Evolutionary conservation across 2,113 vertebrate genomes (phyloP).

Genomic region (Ceratotherium simum): DNA sequence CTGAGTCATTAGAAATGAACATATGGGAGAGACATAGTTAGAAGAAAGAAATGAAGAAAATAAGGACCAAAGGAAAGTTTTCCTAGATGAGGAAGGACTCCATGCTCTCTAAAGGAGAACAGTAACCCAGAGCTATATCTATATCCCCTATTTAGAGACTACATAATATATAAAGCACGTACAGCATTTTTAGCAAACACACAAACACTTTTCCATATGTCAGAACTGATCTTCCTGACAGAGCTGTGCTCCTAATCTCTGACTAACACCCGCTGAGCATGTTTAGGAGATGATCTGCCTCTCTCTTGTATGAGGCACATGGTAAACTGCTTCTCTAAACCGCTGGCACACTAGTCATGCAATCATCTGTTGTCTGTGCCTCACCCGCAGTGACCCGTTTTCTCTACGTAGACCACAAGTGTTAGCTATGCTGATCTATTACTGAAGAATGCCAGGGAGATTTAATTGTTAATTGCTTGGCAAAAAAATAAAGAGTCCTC

Average conservation of each 20-base stretch:
- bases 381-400: background rate
- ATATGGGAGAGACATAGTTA: background rate
- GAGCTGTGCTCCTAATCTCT: background rate
- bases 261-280: background rate
- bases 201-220: background rate
- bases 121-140: background rate
- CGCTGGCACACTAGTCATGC: too few relatives aligned
- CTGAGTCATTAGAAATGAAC: background rate
- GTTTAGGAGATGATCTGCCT: background rate
- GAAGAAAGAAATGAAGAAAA: background rate
- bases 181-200: background rate
- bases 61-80: background rate
- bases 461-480: slow-evolving; percentile 1
- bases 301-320: background rate
- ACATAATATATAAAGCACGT: background rate
- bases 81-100: background rate
- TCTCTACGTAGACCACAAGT: background rate
- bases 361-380: background rate
- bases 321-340: background rate
- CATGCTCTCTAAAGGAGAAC: background rate
- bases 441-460: background rate
- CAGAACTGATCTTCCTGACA: background rate
- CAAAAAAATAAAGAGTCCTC: background rate
- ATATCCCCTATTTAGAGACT: background rate
- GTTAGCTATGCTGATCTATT: background rate